Percentiles rank a stretch among this genome's conserved stretches.
Conservation (phyloP, 2,113 vertebrate genomes). For the Mola mola region DNA sequence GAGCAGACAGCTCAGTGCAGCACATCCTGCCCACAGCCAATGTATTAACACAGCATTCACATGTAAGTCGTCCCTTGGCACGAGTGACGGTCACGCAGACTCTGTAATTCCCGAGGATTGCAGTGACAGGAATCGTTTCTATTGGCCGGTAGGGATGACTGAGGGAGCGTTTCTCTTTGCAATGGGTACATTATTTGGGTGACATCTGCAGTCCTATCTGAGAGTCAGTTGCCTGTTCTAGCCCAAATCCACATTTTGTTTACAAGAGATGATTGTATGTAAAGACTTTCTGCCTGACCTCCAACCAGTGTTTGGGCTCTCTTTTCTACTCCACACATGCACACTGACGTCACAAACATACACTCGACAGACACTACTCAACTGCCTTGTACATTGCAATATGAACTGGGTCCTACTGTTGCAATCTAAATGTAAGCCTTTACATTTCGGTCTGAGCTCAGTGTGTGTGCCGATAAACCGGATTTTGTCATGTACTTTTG, state of each 20-base stretch:
- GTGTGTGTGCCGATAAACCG: constrained; percentile 88
- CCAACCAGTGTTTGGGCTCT: constrained; percentile 68
- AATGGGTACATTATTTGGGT: constrained; percentile 43
- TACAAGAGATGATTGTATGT: constrained; percentile 83
- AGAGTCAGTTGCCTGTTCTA: constrained; percentile 69
- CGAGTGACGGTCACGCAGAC: constrained; percentile 28
- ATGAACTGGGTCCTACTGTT: constrained; percentile 79
- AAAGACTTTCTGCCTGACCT: constrained; percentile 70
- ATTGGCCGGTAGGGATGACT: constrained; percentile 45
- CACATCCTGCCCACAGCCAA: constrained; percentile 60
- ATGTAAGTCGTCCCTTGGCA: constrained; percentile 46
- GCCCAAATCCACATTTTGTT: constrained; percentile 82
- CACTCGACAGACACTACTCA: constrained; percentile 78
- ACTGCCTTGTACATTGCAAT: constrained; percentile 98
- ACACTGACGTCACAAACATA: constrained; percentile 61
- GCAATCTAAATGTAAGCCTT: constrained; percentile 94
- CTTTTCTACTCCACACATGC: constrained; percentile 57
- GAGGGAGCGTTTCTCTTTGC: constrained; percentile 48
- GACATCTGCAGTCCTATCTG: constrained; percentile 40
- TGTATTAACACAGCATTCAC: constrained; percentile 68
- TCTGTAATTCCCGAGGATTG: constrained; percentile 53
- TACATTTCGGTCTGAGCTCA: constrained; percentile 91
- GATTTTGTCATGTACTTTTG: constrained; percentile 88
- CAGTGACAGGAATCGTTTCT: constrained; percentile 42
- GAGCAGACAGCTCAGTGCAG: constrained; percentile 50